phyloP scores from a whole-genome alignment of 2,113 vertebrate genomes.

The Cyanocitta stelleri region DNA sequence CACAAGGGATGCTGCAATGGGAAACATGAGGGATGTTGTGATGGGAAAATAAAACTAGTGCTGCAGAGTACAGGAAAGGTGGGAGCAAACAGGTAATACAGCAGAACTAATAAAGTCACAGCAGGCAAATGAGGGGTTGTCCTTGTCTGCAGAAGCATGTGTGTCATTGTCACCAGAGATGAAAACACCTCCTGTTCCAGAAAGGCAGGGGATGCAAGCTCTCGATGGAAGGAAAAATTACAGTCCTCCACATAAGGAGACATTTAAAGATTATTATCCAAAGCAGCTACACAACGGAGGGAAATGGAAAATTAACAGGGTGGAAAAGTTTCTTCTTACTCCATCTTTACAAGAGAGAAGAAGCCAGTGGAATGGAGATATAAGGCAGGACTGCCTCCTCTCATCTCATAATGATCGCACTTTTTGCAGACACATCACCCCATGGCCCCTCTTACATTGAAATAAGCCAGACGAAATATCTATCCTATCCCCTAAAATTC shows the following conservation, averaged over 20 bases:
- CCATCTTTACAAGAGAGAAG: neutral
- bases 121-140: slow-evolving; percentile 2
- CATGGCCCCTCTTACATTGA: neutral
- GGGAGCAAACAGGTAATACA: neutral
- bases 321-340: neutral
- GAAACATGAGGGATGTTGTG: neutral
- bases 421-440: neutral
- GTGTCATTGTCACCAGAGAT: neutral
- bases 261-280: slow-evolving; percentile 5
- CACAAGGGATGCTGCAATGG: neutral
- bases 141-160: neutral
- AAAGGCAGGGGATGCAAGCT: neutral
- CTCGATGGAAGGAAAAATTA: neutral
- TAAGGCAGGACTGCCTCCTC: neutral
- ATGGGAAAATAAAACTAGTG: neutral
- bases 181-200: slow-evolving; percentile 7
- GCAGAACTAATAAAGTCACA: neutral
- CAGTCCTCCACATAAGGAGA: neutral
- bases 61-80: neutral
- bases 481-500: neutral
- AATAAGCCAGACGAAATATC: neutral
- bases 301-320: slow-evolving; percentile 28
- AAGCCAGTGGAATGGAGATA: neutral
- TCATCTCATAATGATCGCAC: neutral
- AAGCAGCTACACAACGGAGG: neutral